phyloP scores from a whole-genome alignment of 2,888 invertebrate genomes.

The Formica aserva region DNA sequence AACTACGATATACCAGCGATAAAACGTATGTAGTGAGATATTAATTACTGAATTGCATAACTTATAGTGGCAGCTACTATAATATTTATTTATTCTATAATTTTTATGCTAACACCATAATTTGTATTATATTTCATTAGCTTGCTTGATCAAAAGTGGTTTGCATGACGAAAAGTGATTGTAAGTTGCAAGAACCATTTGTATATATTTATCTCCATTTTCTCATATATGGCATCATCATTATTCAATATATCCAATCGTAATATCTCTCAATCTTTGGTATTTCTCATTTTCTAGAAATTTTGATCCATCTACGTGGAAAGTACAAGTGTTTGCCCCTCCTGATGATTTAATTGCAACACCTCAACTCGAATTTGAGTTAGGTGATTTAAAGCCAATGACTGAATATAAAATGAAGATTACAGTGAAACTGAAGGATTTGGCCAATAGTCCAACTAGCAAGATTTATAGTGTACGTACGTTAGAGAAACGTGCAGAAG shows the following conservation, averaged over 20 bases:
- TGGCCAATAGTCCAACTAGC: slow-evolving; percentile 93
- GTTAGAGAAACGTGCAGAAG: slow-evolving; percentile 86
- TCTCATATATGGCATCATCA: neutral
- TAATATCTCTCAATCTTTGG: neutral
- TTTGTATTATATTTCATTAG: no score
- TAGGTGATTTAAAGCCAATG: slow-evolving; percentile 91
- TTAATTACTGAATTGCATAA: neutral
- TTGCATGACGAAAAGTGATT: no score
- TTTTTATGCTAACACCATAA: no score
- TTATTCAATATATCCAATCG: neutral
- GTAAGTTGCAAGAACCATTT: neutral
- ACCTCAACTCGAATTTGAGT: slow-evolving; percentile 93
- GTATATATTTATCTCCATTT: neutral
- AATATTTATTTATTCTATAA: no score
- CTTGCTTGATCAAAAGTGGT: no score
- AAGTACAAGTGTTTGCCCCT: slow-evolving; percentile 94
- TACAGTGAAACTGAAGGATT: slow-evolving; percentile 91
- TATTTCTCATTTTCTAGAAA: slow-evolving; percentile 85
- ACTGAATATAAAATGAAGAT: slow-evolving; percentile 94
- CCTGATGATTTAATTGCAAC: slow-evolving; percentile 95
- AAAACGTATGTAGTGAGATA: slow-evolving; percentile 86
- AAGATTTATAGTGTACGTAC: slow-evolving; percentile 92
- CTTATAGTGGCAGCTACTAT: no score
- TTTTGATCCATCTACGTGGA: slow-evolving; percentile 91
- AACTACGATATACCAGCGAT: slow-evolving; percentile 93